Evolutionary conservation across 2,797 vertebrate genomes (phyloP).

Genomic region (Siniperca obscura): DNA sequence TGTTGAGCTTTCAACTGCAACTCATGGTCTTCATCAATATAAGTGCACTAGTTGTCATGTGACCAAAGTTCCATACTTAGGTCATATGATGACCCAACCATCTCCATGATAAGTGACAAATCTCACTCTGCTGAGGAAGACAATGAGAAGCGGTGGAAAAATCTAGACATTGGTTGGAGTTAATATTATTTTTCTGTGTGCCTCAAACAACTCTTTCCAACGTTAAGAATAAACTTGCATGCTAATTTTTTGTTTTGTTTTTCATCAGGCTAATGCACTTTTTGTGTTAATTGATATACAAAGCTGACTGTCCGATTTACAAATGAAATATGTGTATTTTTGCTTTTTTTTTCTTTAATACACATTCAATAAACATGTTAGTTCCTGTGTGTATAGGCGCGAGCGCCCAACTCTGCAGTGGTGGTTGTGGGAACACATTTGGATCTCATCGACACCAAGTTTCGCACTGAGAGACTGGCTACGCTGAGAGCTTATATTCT

Average conservation of each 20-base stretch:
- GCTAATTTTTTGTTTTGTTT: no score
- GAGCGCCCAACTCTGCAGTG: constrained; percentile 94
- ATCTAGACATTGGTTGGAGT: no score
- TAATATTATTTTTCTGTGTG: no score
- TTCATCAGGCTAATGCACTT: background rate
- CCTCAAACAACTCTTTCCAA: no score
- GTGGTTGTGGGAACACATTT: constrained; percentile 96
- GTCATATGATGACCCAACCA: background rate
- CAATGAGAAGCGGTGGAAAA: no score
- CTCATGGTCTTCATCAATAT: background rate
- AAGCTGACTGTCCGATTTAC: background rate
- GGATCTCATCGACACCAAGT: constrained; percentile 94
- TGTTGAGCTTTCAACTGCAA: background rate
- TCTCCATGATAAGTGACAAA: background rate
- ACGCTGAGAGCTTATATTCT: constrained; percentile 94
- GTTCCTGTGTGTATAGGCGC: constrained; percentile 84
- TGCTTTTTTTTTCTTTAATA: background rate
- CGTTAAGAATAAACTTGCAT: no score
- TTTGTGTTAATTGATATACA: no score
- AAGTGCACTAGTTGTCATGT: background rate
- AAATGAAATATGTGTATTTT: background rate
- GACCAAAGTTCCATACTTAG: background rate
- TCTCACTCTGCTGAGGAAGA: background rate
- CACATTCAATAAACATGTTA: background rate
- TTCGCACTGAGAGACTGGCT: constrained; percentile 93